These are phyloP conservation scores for Nothura maculosa DNA, from an alignment of 2,797 vertebrate species.

Conservation along the genomic window DNA sequence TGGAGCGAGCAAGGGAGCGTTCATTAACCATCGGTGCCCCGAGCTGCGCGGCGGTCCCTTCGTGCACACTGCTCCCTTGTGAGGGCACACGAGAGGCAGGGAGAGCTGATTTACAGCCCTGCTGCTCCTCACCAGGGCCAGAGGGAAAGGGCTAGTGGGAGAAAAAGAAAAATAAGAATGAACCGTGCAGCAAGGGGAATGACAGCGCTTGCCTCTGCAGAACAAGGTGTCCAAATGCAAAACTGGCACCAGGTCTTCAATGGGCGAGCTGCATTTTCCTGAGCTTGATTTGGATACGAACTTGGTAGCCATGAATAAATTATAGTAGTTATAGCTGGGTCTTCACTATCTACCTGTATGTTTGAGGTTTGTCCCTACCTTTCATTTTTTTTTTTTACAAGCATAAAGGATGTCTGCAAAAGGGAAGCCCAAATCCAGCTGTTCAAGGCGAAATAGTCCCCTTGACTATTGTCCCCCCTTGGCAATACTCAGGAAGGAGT, in stretches of 20 bases:
- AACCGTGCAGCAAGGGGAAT: background rate
- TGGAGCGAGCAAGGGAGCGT: background rate
- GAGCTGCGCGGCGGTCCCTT: background rate
- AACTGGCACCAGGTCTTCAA: rapidly evolving
- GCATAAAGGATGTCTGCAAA: background rate
- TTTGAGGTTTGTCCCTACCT: background rate
- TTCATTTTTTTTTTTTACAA: background rate
- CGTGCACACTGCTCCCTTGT: background rate
- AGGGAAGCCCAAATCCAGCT: background rate
- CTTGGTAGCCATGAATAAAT: background rate
- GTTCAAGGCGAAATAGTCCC: background rate
- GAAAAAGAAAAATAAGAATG: background rate
- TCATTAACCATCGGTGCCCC: slow-evolving; percentile 9
- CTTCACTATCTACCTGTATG: rapidly evolving
- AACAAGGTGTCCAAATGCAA: background rate
- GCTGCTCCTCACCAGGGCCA: background rate
- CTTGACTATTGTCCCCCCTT: no score
- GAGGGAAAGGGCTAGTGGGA: background rate
- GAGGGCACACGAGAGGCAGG: background rate
- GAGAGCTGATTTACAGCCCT: background rate
- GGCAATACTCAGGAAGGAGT: background rate
- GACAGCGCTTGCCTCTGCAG: background rate
- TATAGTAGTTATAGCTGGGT: rapidly evolving
- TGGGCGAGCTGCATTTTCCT: rapidly evolving
- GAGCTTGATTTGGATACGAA: rapidly evolving